Evolutionary conservation across 1,140 invertebrate species (phyloP), one percentile per base, ranked within the genome.

Genomic region (Kradibia gibbosae): DNA sequence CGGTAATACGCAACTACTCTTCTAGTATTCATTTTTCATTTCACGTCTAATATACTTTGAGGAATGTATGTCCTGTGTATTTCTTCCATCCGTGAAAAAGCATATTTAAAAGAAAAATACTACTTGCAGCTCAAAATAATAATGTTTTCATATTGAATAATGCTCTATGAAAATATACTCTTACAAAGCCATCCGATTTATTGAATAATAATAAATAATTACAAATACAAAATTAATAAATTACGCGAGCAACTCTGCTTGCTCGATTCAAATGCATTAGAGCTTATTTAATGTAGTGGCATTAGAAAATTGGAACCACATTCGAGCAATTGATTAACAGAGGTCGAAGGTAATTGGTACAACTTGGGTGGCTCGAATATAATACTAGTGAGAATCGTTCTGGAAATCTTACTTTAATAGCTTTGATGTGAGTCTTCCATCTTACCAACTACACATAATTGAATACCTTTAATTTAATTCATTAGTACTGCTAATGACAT

Each of bases 301-400:
- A 36, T 62, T 13, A 28, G 13, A 72, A 36, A 57, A 79, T 45
- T n/a, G 67, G 36, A 71, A 48, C 48, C 60, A 39, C 15, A 34
- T 57, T 25, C 72, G 13, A 25, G n/a, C 42, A 75, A 80, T 82
- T 74, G 80, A 84, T 84, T 83, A 83, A 36, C 67, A 74, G 62
- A 73, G 60, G 31, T 80, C 74, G 78, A 81, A 82, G 70, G 71
- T 75, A 82, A 65, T 71, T 72, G 42, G 73, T 42, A 78, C 78
- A 74, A 82, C 53, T 62, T 17, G 3, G 31, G 7, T 5, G 60
- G 60, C 31, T 28, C 11, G 34, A 28, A 36, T 34, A 34, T 62
- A 34, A 34, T 13, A 62, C 13, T 17, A 3, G 28, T 7, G 28
- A 2, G 60, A 62, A 62, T 3, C 15, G 0, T 62, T 62, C 5